Evolutionary conservation across 2,797 vertebrate species (phyloP), one percentile per base, ranked within the genome.

Genomic region (Pangasius djambal): DNA sequence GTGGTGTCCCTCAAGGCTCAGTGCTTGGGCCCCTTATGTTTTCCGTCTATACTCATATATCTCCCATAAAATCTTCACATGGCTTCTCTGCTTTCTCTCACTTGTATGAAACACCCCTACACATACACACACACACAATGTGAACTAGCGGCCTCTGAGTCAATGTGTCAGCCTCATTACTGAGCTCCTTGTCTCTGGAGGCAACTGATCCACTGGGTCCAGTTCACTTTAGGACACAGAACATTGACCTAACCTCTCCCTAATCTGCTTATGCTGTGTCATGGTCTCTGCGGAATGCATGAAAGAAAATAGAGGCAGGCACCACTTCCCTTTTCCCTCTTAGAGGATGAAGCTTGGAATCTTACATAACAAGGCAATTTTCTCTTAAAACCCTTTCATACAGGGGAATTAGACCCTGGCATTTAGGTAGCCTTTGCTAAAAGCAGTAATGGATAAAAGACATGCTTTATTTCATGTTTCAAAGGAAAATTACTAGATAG

Each of bases 241-340:
- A 91, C 90, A 89, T 34, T 88, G 90, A 87, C 87, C 90, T 59
- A 89, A 88, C 87, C 57, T 89, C 81, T 78, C 25, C 74, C 87
- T 91, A 91, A 89, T 89, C 91, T 91, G 75, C 90, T 91, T 88
- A 90, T 85, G 67, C 69, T 77, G 90, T 88, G 72, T 87, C 90
- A 87, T 31, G 50, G 87, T 78, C 88, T 90, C 72, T 81, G 84
- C 72, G 85, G 83, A 86, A 87, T 86, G 89, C 88, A 88, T 81
- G 72, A 48, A 65, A 85, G 86, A 82, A 78, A 89, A 88, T 78
- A 83, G 89, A 87, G 88, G 82, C 87, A 89, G 89, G 87, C 87
- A 87, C 85, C 87, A 89, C 61, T 59, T 31, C 55, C 63, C 65
- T 63, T 88, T 90, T 88, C 67, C 77, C 34, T 75, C 63, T 61